phyloP scores from a whole-genome alignment of 2,888 invertebrate genomes.

The Trachelus troglodyta region DNA sequence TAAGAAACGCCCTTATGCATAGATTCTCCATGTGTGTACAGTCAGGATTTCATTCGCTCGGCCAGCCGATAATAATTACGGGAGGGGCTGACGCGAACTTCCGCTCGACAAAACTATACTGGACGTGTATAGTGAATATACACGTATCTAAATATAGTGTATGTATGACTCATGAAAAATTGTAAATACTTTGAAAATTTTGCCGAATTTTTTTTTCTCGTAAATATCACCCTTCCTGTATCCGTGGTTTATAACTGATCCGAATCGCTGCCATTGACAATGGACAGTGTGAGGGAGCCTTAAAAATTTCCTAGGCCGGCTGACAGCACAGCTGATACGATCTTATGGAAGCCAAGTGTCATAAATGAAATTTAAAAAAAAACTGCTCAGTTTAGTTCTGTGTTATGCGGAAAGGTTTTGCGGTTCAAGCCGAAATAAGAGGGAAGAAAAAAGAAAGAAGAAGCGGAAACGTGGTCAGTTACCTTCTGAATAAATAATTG shows the following conservation, averaged over 20 bases:
- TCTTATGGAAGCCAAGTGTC: neutral
- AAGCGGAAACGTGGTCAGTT: constrained; percentile 50
- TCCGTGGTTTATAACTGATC: neutral
- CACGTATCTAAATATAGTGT: neutral
- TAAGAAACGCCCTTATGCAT: neutral
- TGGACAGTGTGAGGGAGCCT: neutral
- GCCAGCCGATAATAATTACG: constrained; percentile 3
- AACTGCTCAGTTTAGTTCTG: neutral
- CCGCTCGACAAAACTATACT: constrained; percentile 28
- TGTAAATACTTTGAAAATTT: neutral
- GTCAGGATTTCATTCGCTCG: neutral
- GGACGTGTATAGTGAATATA: neutral
- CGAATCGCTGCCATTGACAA: neutral
- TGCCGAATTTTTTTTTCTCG: too few relatives aligned
- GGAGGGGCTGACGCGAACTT: constrained; percentile 38
- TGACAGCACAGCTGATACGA: neutral
- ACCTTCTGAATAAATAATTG: constrained; percentile 48
- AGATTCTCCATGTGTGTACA: neutral
- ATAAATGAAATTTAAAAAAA: neutral
- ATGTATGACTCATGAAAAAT: neutral
- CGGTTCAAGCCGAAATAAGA: neutral
- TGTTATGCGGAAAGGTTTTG: neutral
- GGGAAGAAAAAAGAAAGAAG: constrained; percentile 21
- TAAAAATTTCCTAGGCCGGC: neutral
- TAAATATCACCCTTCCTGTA: neutral